Evolutionary conservation across 2,113 vertebrate genomes (phyloP), one percentile per base, ranked within the genome.

Genomic region (Microtus montanus): DNA sequence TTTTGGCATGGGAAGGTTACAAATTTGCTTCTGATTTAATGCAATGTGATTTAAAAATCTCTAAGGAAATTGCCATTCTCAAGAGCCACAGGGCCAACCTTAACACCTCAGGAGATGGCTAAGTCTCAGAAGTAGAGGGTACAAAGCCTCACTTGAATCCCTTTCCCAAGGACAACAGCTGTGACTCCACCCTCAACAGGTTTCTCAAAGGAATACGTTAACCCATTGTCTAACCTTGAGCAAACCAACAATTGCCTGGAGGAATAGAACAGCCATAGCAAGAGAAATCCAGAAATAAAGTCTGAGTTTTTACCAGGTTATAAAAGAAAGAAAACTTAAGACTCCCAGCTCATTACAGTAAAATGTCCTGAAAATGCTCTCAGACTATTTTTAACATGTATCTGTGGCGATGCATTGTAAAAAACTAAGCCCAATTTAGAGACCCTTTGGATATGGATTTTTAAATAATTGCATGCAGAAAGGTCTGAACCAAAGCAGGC

Each of bases 291-390:
- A 54, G 58, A 89, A 94, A 89, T 78, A 71, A 10, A 70, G 17
- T 79, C 6, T 28, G 71, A 64, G 54, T 3, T 92, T 82, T 96
- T 47, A 70, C 66, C 87, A 49, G 33, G 35, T 64, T 86, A 90
- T 80, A 38, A 90, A 1, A 91, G 28, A 54, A 93, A 95, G 71
- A 73, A 92, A 92, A n/a, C 30, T 6, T 38, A 94, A 78, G 70
- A 94, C n/a, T 70, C 10, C 24, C 38, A 86, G 77, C 77, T 93
- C 8, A 35, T 93, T 96, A 94, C 4, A 77, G 58, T 44, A 90
- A 94, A 95, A 94, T 87, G 41, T 75, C 86, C 82, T 95, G 38
- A 93, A 97, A 96, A 89, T 93, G n/a, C 33, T 95, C 94, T 93
- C 66, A 86, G 85, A 95, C 33, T 92, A 93, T 78, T 96, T 97